These are phyloP conservation scores for Brachycybe producta DNA, from an alignment of 2,888 invertebrate genomes.

Conservation along the genomic window DNA sequence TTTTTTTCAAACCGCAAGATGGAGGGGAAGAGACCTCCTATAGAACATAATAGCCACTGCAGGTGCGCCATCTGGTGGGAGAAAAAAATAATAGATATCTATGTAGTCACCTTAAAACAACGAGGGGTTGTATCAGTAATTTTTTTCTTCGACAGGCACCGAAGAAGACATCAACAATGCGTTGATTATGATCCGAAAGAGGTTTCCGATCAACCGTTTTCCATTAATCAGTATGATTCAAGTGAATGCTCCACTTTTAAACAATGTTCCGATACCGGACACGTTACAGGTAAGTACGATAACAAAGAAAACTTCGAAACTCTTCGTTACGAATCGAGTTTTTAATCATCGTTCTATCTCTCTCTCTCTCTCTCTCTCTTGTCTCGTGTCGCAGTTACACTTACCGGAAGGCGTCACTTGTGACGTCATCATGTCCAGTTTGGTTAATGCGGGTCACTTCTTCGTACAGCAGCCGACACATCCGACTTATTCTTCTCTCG, in stretches of 20 bases:
- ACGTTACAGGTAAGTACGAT: constrained; percentile 41
- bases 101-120: too few species aligned
- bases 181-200: constrained; percentile 65
- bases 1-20: too few species aligned
- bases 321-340: too few species aligned
- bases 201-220: constrained; percentile 67
- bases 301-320: too few species aligned
- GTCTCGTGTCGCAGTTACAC: constrained; percentile 62
- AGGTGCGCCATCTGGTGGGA: too few species aligned
- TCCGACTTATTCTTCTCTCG: constrained; percentile 75
- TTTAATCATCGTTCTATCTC: constrained; percentile 24
- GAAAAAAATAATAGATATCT: too few species aligned
- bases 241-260: constrained; percentile 33
- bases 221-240: constrained; percentile 61
- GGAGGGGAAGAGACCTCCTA: too few species aligned
- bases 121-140: constrained; percentile 1
- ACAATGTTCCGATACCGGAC: constrained; percentile 42
- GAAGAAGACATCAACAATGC: constrained; percentile 67
- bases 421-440: constrained; percentile 77
- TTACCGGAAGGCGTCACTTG: constrained; percentile 84
- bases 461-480: constrained; percentile 93
- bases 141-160: constrained; percentile 43
- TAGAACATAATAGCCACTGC: too few species aligned
- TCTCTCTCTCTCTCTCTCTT: constrained; percentile 17
- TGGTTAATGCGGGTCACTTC: constrained; percentile 74